Base-by-base conservation (phyloP, 2,113 vertebrate genomes). In the Conger conger region DNA sequence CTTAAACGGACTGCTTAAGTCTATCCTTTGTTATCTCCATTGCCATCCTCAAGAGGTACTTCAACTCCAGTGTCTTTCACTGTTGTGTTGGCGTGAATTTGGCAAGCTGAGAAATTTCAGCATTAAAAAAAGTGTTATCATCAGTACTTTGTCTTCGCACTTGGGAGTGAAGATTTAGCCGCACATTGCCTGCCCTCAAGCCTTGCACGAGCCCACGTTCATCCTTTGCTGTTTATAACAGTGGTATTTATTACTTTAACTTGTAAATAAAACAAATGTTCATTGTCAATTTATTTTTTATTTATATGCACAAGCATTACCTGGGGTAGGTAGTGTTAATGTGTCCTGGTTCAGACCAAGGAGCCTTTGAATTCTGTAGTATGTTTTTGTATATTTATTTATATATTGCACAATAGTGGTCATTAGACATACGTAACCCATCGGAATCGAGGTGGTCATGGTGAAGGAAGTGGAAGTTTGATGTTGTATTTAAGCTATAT, bases 181-280 rank as follows among this genome's bases (percentile, higher is more conserved):
- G 92, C 92, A 93, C 93, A 92, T 8, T 92, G 91, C 87, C 90
- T 91, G 95, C 92, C 91, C 36, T 89, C 93, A 63, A 23, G 57
- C 94, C 94, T 96, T 95, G 95, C 95, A 93, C 95, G 92, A 92
- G 93, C 88, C 92, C 94, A 93, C 91, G 94, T 93, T 92, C 93
- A 92, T 95, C 93, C 93, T 89, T 94, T 94, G 95, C 96, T 96
- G 96, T 97, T 97, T 97, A 95, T 96, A 97, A 96, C 94, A 89
- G 87, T 97, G 93, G 57, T 98, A 98, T 98, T 98, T 98, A 98
- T 98, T 98, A 97, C 89, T 86, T 94, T 92, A 87, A 91, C 85
- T 91, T 97, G 95, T 96, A 96, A 87, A 97, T 97, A 96, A 91
- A 96, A 95, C 20, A 96, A 96, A 97, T 96, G 96, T 96, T 97